phyloP scores from a whole-genome alignment of 2,113 vertebrate species.

The Gila orcuttii region DNA sequence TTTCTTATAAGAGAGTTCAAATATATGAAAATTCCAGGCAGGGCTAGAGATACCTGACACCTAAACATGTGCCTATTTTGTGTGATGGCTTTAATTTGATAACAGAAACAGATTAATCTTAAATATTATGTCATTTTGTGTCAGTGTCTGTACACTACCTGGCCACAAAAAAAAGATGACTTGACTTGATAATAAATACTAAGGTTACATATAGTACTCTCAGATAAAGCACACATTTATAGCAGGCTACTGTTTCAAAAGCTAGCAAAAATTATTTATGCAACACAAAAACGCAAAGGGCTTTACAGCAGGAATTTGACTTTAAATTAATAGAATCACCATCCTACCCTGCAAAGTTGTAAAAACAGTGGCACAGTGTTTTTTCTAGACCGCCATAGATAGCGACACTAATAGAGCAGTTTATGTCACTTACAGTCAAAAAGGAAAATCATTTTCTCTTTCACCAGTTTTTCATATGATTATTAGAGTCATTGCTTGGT shows the following conservation, averaged over 20 bases:
- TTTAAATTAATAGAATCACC: not conserved
- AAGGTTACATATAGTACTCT: not conserved
- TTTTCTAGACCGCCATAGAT: constrained; percentile 47
- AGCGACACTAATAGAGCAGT: constrained; percentile 38
- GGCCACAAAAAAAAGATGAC: too few species aligned
- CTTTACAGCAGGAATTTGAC: not conserved
- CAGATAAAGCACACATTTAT: not conserved
- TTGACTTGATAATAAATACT: not conserved
- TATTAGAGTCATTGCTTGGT: not conserved
- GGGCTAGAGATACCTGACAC: constrained; percentile 28
- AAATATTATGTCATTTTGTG: not conserved
- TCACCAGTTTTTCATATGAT: not conserved
- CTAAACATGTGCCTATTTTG: not conserved
- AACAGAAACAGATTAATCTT: not conserved
- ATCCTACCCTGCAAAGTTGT: not conserved
- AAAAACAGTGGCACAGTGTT: constrained; percentile 55
- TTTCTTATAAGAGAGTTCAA: constrained; percentile 13
- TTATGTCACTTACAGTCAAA: constrained; percentile 39
- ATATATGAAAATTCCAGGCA: not conserved
- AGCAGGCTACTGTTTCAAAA: not conserved
- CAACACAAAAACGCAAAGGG: not conserved
- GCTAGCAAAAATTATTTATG: constrained; percentile 25
- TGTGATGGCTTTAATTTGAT: not conserved
- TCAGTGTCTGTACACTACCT: not conserved
- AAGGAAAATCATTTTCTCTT: not conserved